A percentile compares a stretch with the other conserved stretches of the same genome.
These are phyloP conservation scores for Typhlichthys eigenmanni DNA, from an alignment of 2,797 vertebrate genomes.

Conservation along the genomic window DNA sequence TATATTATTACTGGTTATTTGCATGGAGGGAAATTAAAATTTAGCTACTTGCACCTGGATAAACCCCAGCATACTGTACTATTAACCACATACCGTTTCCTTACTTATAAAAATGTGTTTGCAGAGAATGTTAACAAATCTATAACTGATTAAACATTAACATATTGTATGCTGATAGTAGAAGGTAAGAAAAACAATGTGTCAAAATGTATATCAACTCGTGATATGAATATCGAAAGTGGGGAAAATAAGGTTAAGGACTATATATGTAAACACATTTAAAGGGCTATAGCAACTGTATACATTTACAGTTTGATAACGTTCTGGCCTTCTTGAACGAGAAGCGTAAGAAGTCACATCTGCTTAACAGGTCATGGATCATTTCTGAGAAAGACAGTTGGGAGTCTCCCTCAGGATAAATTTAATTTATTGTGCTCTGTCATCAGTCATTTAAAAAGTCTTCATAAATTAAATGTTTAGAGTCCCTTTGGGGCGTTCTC, in stretches of 20 bases:
- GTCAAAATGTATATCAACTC: no score
- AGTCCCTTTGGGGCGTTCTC: constrained; percentile 46
- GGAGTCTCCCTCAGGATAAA: constrained; percentile 49
- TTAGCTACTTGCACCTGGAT: not conserved
- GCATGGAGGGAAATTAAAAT: constrained; percentile 23
- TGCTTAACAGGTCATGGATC: constrained; percentile 55
- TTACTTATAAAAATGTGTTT: no score
- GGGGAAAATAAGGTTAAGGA: no score
- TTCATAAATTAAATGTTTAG: constrained; percentile 60
- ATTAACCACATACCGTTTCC: no score
- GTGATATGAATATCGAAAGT: no score
- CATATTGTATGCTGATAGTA: no score
- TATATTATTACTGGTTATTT: constrained; percentile 32
- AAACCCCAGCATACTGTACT: no score
- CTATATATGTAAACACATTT: no score
- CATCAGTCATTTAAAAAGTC: constrained; percentile 60
- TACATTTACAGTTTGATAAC: constrained; percentile 25
- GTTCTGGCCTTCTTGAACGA: constrained; percentile 40
- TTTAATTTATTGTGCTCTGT: constrained; percentile 51
- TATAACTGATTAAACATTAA: no score
- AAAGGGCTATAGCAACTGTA: no score
- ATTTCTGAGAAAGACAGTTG: constrained; percentile 61
- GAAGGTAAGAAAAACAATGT: no score
- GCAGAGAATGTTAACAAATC: no score
- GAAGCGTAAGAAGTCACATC: constrained; percentile 46